A percentile compares a stretch with the other conserved stretches of the same genome.
Conservation (phyloP, 2,113 vertebrate genomes). For the Arvicanthis niloticus region DNA sequence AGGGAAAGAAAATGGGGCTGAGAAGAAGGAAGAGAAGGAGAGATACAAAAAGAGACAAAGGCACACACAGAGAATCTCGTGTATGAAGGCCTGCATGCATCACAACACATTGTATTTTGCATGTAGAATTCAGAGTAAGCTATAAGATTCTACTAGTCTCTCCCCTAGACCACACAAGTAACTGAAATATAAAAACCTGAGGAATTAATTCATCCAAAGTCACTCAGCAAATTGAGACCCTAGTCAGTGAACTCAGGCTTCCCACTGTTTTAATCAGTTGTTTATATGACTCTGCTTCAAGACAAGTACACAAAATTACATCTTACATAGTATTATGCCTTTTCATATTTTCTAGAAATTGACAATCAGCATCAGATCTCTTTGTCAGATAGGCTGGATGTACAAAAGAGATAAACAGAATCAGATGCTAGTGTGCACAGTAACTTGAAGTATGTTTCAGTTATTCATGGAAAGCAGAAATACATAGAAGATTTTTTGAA, state of each 20-base stretch:
- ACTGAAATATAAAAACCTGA: neutral
- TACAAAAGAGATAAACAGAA: neutral
- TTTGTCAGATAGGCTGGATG: neutral
- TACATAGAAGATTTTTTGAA: neutral
- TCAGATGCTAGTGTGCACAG: neutral
- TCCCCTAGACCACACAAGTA: neutral
- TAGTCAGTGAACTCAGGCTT: neutral
- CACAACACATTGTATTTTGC: neutral
- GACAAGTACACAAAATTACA: neutral
- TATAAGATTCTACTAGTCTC: neutral
- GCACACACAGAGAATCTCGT: neutral
- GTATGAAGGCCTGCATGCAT: neutral
- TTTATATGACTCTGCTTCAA: neutral
- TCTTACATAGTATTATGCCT: neutral
- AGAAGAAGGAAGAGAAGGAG: neutral
- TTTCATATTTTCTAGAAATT: neutral
- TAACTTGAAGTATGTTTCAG: neutral
- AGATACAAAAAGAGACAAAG: neutral
- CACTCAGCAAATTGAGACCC: neutral
- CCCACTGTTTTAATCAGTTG: neutral
- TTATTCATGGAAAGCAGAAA: neutral
- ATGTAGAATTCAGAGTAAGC: neutral
- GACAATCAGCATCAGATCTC: neutral
- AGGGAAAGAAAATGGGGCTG: rapidly evolving
- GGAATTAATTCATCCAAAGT: neutral